Percentiles rank a stretch among this genome's conserved stretches.
phyloP scores from a whole-genome alignment of 2,113 vertebrate species.

The Ophiodon elongatus region DNA sequence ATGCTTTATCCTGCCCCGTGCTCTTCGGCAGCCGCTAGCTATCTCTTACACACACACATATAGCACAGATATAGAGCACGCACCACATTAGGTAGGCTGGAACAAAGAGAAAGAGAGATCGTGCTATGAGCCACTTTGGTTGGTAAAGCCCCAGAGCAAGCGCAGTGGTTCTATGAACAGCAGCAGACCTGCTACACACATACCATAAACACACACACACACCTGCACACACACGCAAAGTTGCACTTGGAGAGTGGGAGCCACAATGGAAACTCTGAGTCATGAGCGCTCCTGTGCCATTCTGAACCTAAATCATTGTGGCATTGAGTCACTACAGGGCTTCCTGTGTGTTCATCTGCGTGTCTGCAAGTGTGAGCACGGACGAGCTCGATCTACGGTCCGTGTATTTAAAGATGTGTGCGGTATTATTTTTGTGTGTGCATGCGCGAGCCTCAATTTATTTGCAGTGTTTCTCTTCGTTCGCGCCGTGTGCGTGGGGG shows the following conservation, averaged over 20 bases:
- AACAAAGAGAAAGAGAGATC: slow-evolving; percentile 30
- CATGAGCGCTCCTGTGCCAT: slow-evolving; percentile 76
- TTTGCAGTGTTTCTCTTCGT: slow-evolving; percentile 21
- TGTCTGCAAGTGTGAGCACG: slow-evolving; percentile 54
- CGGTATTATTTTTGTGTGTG: slow-evolving; percentile 10
- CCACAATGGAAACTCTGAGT: slow-evolving; percentile 84
- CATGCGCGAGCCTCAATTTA: neutral
- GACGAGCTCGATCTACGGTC: slow-evolving; percentile 21
- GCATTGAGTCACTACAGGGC: slow-evolving; percentile 80
- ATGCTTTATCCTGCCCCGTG: slow-evolving; percentile 35
- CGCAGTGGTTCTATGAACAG: slow-evolving; percentile 61
- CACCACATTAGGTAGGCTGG: slow-evolving; percentile 31
- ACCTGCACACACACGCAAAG: slow-evolving; percentile 50
- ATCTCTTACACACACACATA: slow-evolving; percentile 9
- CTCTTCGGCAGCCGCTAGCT: slow-evolving; percentile 32
- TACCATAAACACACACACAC: slow-evolving; percentile 43
- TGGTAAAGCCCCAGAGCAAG: slow-evolving; percentile 60
- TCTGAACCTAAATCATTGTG: slow-evolving; percentile 82
- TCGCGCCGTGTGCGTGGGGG: neutral
- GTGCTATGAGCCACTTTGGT: slow-evolving; percentile 53
- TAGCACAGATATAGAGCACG: slow-evolving; percentile 53
- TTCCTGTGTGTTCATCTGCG: slow-evolving; percentile 78
- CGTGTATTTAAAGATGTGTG: slow-evolving; percentile 27
- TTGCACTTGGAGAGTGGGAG: slow-evolving; percentile 69
- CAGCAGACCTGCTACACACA: slow-evolving; percentile 51